phyloP scores from a whole-genome alignment of 2,113 vertebrate genomes.

The Labeo catla region DNA sequence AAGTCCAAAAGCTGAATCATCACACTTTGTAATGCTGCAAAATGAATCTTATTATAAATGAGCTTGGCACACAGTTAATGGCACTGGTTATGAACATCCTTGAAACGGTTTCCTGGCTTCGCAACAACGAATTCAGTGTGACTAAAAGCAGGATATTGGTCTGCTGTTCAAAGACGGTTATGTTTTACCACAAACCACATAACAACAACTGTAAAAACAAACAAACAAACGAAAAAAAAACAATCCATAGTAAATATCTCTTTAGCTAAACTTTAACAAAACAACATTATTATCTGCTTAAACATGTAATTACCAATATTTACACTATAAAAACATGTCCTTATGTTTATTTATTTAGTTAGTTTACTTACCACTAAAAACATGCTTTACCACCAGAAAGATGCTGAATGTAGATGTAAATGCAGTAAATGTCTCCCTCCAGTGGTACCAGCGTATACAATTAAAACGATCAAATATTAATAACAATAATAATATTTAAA shows the following conservation, averaged over 20 bases:
- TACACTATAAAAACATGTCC: background rate
- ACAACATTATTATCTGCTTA: background rate
- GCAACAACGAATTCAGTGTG: background rate
- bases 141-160: background rate
- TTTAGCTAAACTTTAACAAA: background rate
- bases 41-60: background rate
- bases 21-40: background rate
- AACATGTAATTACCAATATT: background rate
- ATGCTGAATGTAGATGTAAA: too few species aligned
- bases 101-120: background rate
- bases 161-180: background rate
- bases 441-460: background rate
- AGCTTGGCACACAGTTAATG: background rate
- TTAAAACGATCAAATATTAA: background rate
- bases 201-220: too few species aligned
- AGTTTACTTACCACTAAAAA: background rate
- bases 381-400: background rate
- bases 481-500: background rate
- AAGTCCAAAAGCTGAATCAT: background rate
- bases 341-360: too few species aligned
- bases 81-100: background rate
- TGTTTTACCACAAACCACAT: background rate
- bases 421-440: constrained; percentile 23
- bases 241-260: background rate
- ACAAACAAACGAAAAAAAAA: too few species aligned